Base-by-base conservation (phyloP, 92 coral and sea anemone species). In the Epizoanthus illoricatus region DNA sequence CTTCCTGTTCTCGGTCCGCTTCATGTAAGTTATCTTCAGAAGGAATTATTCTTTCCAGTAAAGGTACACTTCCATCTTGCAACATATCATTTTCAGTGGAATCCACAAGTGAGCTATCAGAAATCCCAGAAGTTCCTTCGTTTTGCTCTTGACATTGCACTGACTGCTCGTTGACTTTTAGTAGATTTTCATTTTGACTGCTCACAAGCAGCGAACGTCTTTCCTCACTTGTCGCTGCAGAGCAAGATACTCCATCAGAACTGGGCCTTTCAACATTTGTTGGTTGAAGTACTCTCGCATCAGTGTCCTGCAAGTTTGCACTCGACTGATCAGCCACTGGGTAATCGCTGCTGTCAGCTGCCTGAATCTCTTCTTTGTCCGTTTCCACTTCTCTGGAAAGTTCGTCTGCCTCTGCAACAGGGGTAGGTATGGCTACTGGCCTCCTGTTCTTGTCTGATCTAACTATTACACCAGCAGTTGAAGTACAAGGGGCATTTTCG, bases 401-500 rank as follows among this genome's bases (percentile, higher is more conserved):
- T 20, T 66, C 76, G 2, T 21, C 61, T 43, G 21, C 72, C 19
- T 42, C 18, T 41, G 16, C 59, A 42, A 12, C 56, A 9, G 16
- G 56, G 15, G 56, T 52, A 52, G 15, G 56, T 52, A 52, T 13
- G 12, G 56, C 12, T 52, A 13, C 56, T 52, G 56, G 56, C 15
- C 56, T 52, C 56, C 15, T 10, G 56, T 52, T 52, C 3, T 52
- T 7, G 70, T 33, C 40, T 33, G 70, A 0, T 65, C 40, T 11
- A 42, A 33, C 41, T 7, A 21, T 60, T 45, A 41, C 33, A 17
- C 12, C 63, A 67, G 28, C 78, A 57, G 85, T 75, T 8, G 74
- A 56, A 12, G 60, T 73, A 28, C 59, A 49, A 4, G 84, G 56
- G 21, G 79, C 57, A 69, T 74, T 67, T 65, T 91, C 97, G 73